Percentiles rank a stretch among this genome's conserved stretches.
phyloP scores from a whole-genome alignment of 2,888 invertebrate genomes.

The Drosophila acutilabella region DNA sequence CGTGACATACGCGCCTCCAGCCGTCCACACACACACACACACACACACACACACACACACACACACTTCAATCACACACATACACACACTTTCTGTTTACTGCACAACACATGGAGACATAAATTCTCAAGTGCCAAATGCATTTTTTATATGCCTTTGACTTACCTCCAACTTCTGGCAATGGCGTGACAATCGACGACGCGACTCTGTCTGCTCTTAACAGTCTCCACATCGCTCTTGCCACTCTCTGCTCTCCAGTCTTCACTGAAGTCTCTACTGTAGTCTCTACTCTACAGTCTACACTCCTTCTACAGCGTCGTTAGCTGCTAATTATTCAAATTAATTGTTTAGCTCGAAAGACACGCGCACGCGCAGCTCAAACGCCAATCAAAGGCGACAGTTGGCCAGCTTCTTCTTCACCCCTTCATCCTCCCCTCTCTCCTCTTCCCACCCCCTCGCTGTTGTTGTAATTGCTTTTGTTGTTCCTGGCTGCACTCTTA shows the following conservation, averaged over 20 bases:
- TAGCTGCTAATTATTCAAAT: slow-evolving; percentile 82
- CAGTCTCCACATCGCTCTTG: not conserved
- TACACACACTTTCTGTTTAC: not conserved
- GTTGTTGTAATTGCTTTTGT: slow-evolving; percentile 9
- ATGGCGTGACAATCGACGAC: slow-evolving; percentile 74
- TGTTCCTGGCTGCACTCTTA: slow-evolving; percentile 35
- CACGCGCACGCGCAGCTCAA: slow-evolving; percentile 78
- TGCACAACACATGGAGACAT: slow-evolving; percentile 52
- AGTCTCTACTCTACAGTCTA: not conserved
- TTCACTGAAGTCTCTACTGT: not conserved
- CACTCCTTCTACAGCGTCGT: slow-evolving; percentile 52
- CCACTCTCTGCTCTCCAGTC: not conserved
- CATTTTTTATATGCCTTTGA: slow-evolving; percentile 73
- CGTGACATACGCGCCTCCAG: slow-evolving; percentile 73
- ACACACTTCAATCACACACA: slow-evolving; percentile 21
- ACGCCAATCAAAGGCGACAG: slow-evolving; percentile 72
- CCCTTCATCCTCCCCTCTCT: not conserved
- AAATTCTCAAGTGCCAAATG: slow-evolving; percentile 81
- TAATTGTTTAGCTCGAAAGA: slow-evolving; percentile 77
- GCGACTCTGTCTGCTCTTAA: slow-evolving; percentile 42
- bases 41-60: slow-evolving; percentile 13
- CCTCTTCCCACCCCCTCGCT: slow-evolving; percentile 1
- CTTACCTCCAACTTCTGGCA: slow-evolving; percentile 58
- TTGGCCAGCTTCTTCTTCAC: slow-evolving; percentile 12
- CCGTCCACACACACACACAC: slow-evolving; percentile 22